Evolutionary conservation across 2,888 invertebrate genomes (phyloP), one percentile per base, ranked within the genome.

Genomic region (Drosophila pegasa): DNA sequence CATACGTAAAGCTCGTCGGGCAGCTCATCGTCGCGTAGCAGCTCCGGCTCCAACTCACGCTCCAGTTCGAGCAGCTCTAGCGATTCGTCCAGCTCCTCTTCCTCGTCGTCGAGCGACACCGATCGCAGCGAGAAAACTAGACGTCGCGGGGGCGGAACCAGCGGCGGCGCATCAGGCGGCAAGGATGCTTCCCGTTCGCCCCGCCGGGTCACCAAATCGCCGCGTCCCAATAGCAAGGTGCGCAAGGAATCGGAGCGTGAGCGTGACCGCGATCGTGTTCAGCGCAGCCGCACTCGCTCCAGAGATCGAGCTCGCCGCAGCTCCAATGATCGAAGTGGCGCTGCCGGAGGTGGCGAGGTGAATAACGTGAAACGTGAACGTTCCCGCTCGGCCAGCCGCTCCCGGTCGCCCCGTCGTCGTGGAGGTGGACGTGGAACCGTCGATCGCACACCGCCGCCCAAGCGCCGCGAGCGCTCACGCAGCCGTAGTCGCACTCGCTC

Each of bases 401-500:
- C 85, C 1, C 74, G 95, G 29, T 94, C 94, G 2, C 92, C 93
- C 3, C 82, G 90, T 7, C 94, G 95, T 71, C 93, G 94, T 55
- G 94, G 94, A 1, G 52, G 95, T 40, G 94, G 94, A 78, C 94
- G 95, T 8, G 95, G 96, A 22, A 96, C 97, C 85, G 95, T 96
- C 25, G 97, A 98, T 0, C 97, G 98, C 0, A 96, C 97, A 1
- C 98, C 98, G 7, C 83, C 84, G 5, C 85, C 89, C 0, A 95
- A 94, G 83, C 93, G 95, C 0, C 95, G 97, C 10, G 96, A 97
- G 87, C 95, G 97, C 37, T 97, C 98, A 0, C 97, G 87, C 8
- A 74, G 74, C 6, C 95, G 97, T 35, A 96, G 98, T 0, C 97
- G 98, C 29, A 96, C 97, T 0, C 97, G 98, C 0, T 96, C 97